These are phyloP conservation scores for Palythoa heliodiscus DNA, from an alignment of 92 coral and sea anemone genomes.

Conservation along the genomic window DNA sequence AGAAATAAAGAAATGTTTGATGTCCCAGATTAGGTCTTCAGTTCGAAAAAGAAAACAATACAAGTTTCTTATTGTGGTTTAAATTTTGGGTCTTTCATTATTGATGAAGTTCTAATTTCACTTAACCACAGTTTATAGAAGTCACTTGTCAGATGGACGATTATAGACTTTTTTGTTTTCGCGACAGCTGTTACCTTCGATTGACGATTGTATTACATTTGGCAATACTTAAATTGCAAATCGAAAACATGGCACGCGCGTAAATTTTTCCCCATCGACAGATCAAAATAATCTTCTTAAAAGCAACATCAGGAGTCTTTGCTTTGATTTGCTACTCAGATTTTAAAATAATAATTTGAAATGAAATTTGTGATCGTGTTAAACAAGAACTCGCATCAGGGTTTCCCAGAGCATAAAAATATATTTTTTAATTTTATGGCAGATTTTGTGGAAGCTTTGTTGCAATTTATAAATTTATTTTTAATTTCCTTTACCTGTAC, in stretches of 20 bases:
- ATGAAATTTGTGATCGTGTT: neutral
- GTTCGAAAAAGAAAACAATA: conserved; percentile 20
- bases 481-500: no score
- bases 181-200: conserved; percentile 34
- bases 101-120: neutral
- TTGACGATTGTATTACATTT: conserved; percentile 4
- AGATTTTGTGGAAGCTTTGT: no score
- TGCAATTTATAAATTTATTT: no score
- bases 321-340: neutral
- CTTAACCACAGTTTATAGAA: conserved; percentile 11
- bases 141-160: conserved; percentile 30
- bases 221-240: neutral
- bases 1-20: neutral
- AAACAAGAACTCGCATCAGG: neutral
- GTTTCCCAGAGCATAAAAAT: neutral
- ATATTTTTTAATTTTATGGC: no score
- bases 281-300: neutral
- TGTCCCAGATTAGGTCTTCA: conserved; percentile 17
- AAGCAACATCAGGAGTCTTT: neutral
- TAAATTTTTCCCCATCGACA: neutral
- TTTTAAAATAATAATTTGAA: neutral
- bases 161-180: neutral
- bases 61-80: conserved; percentile 6
- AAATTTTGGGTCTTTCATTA: conserved; percentile 19
- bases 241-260: neutral